Percentiles rank a stretch among this genome's conserved stretches.
Evolutionary conservation across 1,140 invertebrate species (phyloP).

Genomic region (Pemphigus obesinymphae): DNA sequence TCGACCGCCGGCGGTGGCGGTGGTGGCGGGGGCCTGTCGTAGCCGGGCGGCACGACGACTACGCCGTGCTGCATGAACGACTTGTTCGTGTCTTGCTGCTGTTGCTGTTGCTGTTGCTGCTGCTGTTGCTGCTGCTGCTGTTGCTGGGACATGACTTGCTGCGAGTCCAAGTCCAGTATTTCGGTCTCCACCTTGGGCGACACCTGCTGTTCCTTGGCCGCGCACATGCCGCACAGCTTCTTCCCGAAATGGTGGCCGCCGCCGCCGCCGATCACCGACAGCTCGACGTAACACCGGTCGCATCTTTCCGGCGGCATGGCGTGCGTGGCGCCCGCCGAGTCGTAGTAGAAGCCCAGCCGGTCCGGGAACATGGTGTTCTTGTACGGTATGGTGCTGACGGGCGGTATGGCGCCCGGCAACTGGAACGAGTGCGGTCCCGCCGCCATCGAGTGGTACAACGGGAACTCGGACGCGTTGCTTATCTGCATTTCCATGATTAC

Average conservation of each 20-base stretch:
- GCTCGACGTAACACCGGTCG: slow-evolving; percentile 26
- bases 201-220: slow-evolving; percentile 27
- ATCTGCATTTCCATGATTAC: slow-evolving; percentile 40
- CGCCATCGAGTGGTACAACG: slow-evolving; percentile 35
- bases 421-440: slow-evolving; percentile 36
- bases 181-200: slow-evolving; percentile 32
- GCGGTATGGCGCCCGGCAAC: slow-evolving; percentile 31
- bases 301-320: slow-evolving; percentile 4
- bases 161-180: slow-evolving; percentile 31
- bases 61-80: background rate
- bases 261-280: background rate
- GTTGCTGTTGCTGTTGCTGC: slow-evolving; percentile 25
- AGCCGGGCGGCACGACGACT: background rate
- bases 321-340: slow-evolving; percentile 19
- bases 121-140: slow-evolving; percentile 18
- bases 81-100: background rate
- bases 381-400: slow-evolving; percentile 18
- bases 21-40: background rate
- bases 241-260: slow-evolving; percentile 24
- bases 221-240: slow-evolving; percentile 24
- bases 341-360: slow-evolving; percentile 28
- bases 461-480: slow-evolving; percentile 36
- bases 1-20: slow-evolving; percentile 12
- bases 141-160: slow-evolving; percentile 24
- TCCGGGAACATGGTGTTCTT: slow-evolving; percentile 37